Percentiles rank a stretch among this genome's conserved stretches.
These are phyloP conservation scores for Cassiopea xamachana DNA, from an alignment of 30 jellyfish, hydroid and myxozoan species.

Conservation along the genomic window DNA sequence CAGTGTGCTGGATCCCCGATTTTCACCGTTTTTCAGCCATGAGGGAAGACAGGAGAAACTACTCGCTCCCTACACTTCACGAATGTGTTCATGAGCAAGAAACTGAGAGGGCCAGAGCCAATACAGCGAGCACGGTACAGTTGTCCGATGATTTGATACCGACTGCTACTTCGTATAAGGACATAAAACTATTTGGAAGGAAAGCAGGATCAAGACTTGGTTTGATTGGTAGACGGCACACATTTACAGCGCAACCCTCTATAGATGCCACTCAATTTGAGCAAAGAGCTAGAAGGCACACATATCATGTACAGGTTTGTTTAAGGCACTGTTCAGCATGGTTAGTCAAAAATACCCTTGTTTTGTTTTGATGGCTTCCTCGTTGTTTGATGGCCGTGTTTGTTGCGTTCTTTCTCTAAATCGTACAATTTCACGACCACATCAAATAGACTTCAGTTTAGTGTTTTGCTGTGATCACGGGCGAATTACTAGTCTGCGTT, in stretches of 20 bases:
- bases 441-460: too few species aligned
- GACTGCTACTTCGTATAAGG: constrained; percentile 15
- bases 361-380: not conserved
- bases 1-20: not conserved
- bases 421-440: too few species aligned
- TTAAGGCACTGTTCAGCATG: not conserved
- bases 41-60: constrained; percentile 30
- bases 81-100: constrained; percentile 14
- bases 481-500: too few species aligned
- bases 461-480: too few species aligned
- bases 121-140: not conserved
- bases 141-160: constrained; percentile 8
- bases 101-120: not conserved
- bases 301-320: constrained; percentile 10
- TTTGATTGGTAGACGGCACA: constrained; percentile 36
- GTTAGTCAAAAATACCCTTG: not conserved
- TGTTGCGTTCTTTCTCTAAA: too few species aligned
- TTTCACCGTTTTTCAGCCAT: not conserved
- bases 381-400: too few species aligned
- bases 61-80: constrained; percentile 40
- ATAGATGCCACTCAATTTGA: not conserved
- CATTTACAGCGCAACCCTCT: constrained; percentile 1
- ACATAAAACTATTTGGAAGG: constrained; percentile 10
- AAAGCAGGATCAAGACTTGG: constrained; percentile 42
- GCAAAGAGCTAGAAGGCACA: not conserved